phyloP scores from a whole-genome alignment of 2,888 invertebrate genomes.

The Troides aeacus region DNA sequence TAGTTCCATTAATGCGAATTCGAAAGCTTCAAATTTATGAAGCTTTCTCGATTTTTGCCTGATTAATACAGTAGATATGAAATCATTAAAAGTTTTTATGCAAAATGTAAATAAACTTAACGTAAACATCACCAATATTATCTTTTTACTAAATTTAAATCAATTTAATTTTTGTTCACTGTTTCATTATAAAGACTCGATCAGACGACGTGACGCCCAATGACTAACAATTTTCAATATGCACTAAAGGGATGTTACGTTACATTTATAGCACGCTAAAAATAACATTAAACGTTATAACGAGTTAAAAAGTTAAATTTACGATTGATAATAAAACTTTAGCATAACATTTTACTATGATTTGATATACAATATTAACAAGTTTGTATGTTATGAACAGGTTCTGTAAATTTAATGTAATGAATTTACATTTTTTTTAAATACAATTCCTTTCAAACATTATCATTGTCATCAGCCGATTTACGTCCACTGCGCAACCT shows the following conservation, averaged over 20 bases:
- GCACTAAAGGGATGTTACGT: background rate
- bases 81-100: slow-evolving; percentile 68
- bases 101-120: slow-evolving; percentile 69
- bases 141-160: slow-evolving; percentile 62
- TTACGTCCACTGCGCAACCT: too few species aligned
- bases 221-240: slow-evolving; percentile 50
- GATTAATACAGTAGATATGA: slow-evolving; percentile 78
- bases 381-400: too few species aligned
- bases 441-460: too few species aligned
- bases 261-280: too few species aligned
- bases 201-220: slow-evolving; percentile 44
- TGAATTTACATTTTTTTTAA: too few species aligned
- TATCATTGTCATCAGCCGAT: too few species aligned
- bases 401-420: too few species aligned
- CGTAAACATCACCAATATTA: slow-evolving; percentile 77
- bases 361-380: too few species aligned
- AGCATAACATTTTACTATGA: too few species aligned
- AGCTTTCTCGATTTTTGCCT: slow-evolving; percentile 92
- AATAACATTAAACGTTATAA: too few species aligned
- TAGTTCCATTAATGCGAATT: slow-evolving; percentile 95
- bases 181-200: slow-evolving; percentile 29
- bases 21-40: slow-evolving; percentile 97
- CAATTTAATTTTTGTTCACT: slow-evolving; percentile 54
- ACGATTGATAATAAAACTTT: too few species aligned
- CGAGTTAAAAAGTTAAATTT: too few species aligned